Evolutionary conservation across 2,797 vertebrate species (phyloP).

Genomic region (Leptodactylus fallax): DNA sequence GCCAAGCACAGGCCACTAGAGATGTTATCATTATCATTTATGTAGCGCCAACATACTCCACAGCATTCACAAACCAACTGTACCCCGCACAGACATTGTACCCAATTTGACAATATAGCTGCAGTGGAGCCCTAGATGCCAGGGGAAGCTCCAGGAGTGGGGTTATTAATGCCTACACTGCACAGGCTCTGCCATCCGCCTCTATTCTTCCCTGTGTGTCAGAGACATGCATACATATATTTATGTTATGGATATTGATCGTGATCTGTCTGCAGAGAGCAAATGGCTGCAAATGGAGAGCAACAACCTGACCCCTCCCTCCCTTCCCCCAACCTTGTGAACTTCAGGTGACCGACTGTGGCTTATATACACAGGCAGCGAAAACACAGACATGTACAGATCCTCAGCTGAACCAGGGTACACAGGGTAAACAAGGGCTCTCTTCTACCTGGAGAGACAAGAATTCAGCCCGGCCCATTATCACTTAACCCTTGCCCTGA

Average conservation of each 20-base stretch:
- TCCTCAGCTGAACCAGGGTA: slow-evolving; percentile 68
- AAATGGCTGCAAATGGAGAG: slow-evolving; percentile 80
- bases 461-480: neutral
- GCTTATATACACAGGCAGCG: slow-evolving; percentile 81
- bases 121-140: neutral
- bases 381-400: slow-evolving; percentile 75
- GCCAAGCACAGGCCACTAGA: slow-evolving; percentile 64
- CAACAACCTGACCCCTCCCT: slow-evolving; percentile 74
- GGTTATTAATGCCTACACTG: too few species aligned
- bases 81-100: neutral
- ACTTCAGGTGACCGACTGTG: slow-evolving; percentile 97
- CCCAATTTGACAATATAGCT: slow-evolving; percentile 21
- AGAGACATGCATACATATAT: slow-evolving; percentile 61
- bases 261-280: slow-evolving; percentile 86
- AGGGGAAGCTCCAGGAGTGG: slow-evolving; percentile 17
- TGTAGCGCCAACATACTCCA: neutral
- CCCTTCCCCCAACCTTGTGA: slow-evolving; percentile 79
- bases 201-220: slow-evolving; percentile 19
- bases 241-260: slow-evolving; percentile 77
- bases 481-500: neutral
- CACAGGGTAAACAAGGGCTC: slow-evolving; percentile 65
- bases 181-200: neutral
- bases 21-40: neutral
- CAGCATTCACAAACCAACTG: too few species aligned
- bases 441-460: too few species aligned